These are phyloP conservation scores for Linepithema humile DNA, from an alignment of 1,140 invertebrate species.

Conservation along the genomic window DNA sequence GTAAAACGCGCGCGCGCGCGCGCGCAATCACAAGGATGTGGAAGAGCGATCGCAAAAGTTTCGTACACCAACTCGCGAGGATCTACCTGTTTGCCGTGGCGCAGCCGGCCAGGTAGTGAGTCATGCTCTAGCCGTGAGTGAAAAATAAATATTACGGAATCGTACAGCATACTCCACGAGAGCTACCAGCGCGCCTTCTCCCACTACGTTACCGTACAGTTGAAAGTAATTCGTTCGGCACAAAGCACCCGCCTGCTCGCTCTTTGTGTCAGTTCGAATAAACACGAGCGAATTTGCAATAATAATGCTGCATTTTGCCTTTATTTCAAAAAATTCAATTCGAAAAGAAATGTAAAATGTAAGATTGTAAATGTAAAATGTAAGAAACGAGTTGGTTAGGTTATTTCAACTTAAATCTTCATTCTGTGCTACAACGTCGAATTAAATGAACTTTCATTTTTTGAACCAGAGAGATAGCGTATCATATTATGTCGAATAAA, in stretches of 20 bases:
- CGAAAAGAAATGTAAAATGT: neutral
- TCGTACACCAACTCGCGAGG: conserved; percentile 30
- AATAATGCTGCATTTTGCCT: neutral
- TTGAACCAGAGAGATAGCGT: no score
- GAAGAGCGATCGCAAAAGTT: neutral
- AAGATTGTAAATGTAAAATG: neutral
- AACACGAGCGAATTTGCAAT: neutral
- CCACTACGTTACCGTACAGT: conserved; percentile 49
- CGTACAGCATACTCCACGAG: conserved; percentile 61
- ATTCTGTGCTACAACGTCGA: no score
- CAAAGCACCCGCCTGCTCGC: conserved; percentile 16
- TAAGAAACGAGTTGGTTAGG: no score
- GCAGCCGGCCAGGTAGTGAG: conserved; percentile 74
- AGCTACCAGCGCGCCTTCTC: conserved; percentile 50
- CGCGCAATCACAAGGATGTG: neutral
- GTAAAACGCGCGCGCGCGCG: conserved; percentile 1
- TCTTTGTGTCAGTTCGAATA: conserved; percentile 30
- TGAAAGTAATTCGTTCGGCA: conserved; percentile 69
- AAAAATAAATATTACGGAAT: conserved; percentile 81
- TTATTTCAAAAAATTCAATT: neutral
- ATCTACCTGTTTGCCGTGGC: conserved; percentile 64
- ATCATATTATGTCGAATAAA: no score
- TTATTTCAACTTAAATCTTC: no score
- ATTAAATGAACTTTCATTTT: neutral
- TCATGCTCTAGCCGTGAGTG: conserved; percentile 71